phyloP scores from a whole-genome alignment of 2,888 invertebrate genomes.

The Bibio marci region DNA sequence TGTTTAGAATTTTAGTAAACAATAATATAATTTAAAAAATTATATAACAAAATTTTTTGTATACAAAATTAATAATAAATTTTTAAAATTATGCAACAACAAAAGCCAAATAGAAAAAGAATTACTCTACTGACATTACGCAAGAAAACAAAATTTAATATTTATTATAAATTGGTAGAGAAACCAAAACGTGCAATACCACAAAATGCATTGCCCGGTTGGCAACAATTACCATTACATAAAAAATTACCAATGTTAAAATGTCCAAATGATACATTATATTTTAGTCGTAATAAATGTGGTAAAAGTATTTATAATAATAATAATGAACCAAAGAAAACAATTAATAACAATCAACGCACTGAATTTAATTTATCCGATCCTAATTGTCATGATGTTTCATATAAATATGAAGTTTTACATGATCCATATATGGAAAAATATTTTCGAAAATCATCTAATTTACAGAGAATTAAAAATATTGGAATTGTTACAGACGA shows the following conservation, averaged over 20 bases:
- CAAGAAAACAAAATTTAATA: too few relatives aligned
- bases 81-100: too few relatives aligned
- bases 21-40: too few relatives aligned
- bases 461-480: constrained; percentile 29
- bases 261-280: constrained; percentile 22
- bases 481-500: constrained; percentile 39
- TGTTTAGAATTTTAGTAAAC: too few relatives aligned
- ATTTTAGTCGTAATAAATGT: constrained; percentile 26
- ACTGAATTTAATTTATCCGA: constrained; percentile 15
- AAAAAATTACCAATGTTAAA: constrained; percentile 27
- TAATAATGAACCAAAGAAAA: neutral
- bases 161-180: too few relatives aligned
- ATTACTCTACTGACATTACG: too few relatives aligned
- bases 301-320: constrained; percentile 19
- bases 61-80: too few relatives aligned
- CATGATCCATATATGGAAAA: constrained; percentile 39
- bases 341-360: too few relatives aligned
- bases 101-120: too few relatives aligned
- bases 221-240: constrained; percentile 24
- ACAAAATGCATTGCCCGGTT: constrained; percentile 26
- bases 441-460: constrained; percentile 18
- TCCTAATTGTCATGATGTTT: constrained; percentile 12
- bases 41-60: too few relatives aligned
- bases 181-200: constrained; percentile 16
- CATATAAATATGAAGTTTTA: constrained; percentile 35